Base-by-base conservation (phyloP, 2,797 vertebrate species). In the Enteromius unitaeniatus region DNA sequence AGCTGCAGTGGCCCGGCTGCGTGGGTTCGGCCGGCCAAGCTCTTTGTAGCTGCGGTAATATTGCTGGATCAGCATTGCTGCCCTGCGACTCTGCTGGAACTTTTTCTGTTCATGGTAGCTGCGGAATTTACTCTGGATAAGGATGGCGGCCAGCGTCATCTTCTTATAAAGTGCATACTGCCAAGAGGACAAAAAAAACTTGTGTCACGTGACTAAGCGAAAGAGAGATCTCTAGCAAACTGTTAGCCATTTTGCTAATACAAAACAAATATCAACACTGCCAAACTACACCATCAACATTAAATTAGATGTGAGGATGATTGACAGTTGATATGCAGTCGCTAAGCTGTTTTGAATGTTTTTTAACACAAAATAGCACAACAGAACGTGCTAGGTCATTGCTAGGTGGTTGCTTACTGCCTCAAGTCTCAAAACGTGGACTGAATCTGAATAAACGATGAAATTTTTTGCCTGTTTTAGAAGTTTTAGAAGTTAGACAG, bases 111-210 rank as follows among this genome's bases (percentile, higher is more conserved):
- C 97, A 0, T 98, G 96, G 83, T 99, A 99, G 93, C 98, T 99
- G 93, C 98, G 96, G 95, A 99, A 99, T 94, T 98, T 99, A 94
- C 98, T 99, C 97, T 99, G 98, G 95, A 99, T 99, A 84, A 99
- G 96, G 95, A 99, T 98, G 95, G 98, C 98, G 91, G 98, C 98
- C 95, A 98, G 96, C 67, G 98, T 99, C 98, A 99, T 99, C 96
- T 98, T 98, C 94, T 97, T 99, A 95, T 99, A 99, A 98, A 99
- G 98, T 97, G 98, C 98, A 95, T 99, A 99, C 98, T 99, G 93
- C 82, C 81, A 86, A 92, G 26, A 95, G 92, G 89, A 95, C 58
- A 49, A 75, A 45, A n/a, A 17, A 34, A 87, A 45, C 68, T 60
- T 42, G 31, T 11, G 55, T 73, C 55, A 81, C 5, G 19, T 6